These are phyloP conservation scores for Horisme vitalbata DNA, from an alignment of 2,888 invertebrate species.

Conservation along the genomic window DNA sequence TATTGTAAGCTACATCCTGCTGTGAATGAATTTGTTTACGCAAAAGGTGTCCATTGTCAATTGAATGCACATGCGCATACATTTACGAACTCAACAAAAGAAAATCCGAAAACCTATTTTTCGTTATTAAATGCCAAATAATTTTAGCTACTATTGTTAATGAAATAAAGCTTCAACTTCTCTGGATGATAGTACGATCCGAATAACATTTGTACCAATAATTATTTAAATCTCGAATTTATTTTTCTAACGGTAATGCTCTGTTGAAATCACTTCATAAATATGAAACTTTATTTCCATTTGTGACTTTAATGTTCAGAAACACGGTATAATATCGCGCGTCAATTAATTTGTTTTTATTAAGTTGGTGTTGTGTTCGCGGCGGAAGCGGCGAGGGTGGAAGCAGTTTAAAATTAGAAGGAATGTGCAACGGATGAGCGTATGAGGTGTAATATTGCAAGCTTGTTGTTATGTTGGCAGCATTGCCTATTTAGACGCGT, in stretches of 20 bases:
- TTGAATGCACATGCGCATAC: slow-evolving; percentile 19
- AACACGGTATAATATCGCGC: slow-evolving; percentile 27
- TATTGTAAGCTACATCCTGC: slow-evolving; percentile 1
- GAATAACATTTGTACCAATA: slow-evolving; percentile 50
- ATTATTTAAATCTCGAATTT: slow-evolving; percentile 58
- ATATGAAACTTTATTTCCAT: slow-evolving; percentile 20
- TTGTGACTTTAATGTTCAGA: slow-evolving; percentile 12
- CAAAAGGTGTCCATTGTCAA: background rate
- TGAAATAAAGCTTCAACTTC: background rate
- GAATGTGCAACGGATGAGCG: slow-evolving; percentile 56
- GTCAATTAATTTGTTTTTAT: slow-evolving; percentile 40
- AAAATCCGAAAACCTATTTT: slow-evolving; percentile 22
- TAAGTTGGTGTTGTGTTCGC: slow-evolving; percentile 49
- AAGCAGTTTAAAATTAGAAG: slow-evolving; percentile 52
- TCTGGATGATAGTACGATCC: background rate
- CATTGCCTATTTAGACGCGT: slow-evolving; percentile 21
- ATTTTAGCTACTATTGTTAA: background rate
- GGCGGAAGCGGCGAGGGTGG: slow-evolving; percentile 50
- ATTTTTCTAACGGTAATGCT: slow-evolving; percentile 56
- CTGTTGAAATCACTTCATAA: slow-evolving; percentile 53
- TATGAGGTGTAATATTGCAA: slow-evolving; percentile 61
- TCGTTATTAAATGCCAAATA: background rate
- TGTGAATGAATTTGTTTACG: slow-evolving; percentile 1
- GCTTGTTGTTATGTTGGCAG: slow-evolving; percentile 32
- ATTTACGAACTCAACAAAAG: slow-evolving; percentile 15